phyloP scores from a whole-genome alignment of 2,888 invertebrate species.

The Xestobium rufovillosum region DNA sequence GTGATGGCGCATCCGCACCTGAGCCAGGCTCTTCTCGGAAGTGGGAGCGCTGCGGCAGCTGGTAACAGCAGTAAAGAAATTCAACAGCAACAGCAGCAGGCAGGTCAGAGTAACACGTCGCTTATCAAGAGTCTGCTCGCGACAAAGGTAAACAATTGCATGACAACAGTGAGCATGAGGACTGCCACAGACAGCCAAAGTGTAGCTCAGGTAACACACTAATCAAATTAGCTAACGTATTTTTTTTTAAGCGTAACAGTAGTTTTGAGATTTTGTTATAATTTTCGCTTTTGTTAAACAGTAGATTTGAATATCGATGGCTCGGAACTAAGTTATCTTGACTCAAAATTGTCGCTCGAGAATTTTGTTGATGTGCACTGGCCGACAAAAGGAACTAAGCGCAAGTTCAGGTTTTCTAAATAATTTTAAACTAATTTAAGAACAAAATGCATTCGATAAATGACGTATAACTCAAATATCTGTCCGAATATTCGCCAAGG shows the following conservation, averaged over 20 bases:
- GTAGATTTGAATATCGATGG: background rate
- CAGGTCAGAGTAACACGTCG: constrained; percentile 59
- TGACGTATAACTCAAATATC: no score
- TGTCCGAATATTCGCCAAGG: no score
- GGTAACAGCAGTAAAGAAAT: constrained; percentile 17
- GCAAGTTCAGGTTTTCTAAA: no score
- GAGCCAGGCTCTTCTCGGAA: constrained; percentile 51
- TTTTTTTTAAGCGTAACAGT: background rate
- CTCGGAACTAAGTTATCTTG: background rate
- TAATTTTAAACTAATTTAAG: no score
- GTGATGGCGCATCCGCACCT: constrained; percentile 55
- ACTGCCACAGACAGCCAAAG: constrained; percentile 48
- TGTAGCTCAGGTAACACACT: constrained; percentile 46
- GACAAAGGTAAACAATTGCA: constrained; percentile 76
- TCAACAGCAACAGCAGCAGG: constrained; percentile 37
- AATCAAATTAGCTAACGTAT: constrained; percentile 29
- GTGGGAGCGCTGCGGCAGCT: constrained; percentile 23
- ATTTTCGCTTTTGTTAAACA: background rate
- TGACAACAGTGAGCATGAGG: constrained; percentile 44
- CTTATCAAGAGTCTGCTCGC: constrained; percentile 91
- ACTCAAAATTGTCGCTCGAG: no score
- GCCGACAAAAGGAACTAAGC: no score
- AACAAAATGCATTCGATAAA: no score
- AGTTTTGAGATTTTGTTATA: constrained; percentile 10
- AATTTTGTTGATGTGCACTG: no score